Percentiles rank a stretch among this genome's conserved stretches.
Evolutionary conservation across 2,888 invertebrate species (phyloP).

Genomic region (Cheiracanthium punctorium): DNA sequence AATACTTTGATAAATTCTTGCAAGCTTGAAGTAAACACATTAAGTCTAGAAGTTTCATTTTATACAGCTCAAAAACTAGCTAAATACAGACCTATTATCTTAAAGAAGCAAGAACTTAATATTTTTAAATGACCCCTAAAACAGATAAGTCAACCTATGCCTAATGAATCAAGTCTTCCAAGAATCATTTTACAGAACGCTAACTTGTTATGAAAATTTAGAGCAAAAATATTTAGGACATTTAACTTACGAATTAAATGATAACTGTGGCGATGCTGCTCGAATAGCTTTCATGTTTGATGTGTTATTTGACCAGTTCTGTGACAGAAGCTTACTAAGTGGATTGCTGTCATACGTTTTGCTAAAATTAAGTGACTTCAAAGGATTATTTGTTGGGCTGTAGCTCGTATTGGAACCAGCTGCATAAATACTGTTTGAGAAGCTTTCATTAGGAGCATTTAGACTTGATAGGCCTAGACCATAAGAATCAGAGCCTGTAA

Average conservation of each 20-base stretch:
- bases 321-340: conserved; percentile 55
- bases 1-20: too few species aligned
- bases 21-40: too few species aligned
- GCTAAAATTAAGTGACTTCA: conserved; percentile 49
- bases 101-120: too few species aligned
- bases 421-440: conserved; percentile 39
- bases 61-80: too few species aligned
- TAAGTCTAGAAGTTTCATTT: too few species aligned
- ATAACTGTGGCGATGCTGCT: conserved; percentile 68
- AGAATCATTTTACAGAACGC: too few species aligned
- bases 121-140: too few species aligned
- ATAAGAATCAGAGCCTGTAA: conserved; percentile 1
- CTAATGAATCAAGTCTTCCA: too few species aligned
- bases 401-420: conserved; percentile 46
- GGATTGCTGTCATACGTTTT: conserved; percentile 45
- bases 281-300: conserved; percentile 72
- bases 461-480: conserved; percentile 35
- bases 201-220: too few species aligned
- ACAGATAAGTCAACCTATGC: too few species aligned
- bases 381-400: conserved; percentile 36
- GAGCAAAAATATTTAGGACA: neutral
- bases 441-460: conserved; percentile 48
- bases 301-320: conserved; percentile 28
- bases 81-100: too few species aligned
- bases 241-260: conserved; percentile 63